Percentiles rank a stretch among this genome's conserved stretches.
These are phyloP conservation scores for Tetragnatha montana DNA, from an alignment of 2,888 invertebrate species.

Conservation along the genomic window DNA sequence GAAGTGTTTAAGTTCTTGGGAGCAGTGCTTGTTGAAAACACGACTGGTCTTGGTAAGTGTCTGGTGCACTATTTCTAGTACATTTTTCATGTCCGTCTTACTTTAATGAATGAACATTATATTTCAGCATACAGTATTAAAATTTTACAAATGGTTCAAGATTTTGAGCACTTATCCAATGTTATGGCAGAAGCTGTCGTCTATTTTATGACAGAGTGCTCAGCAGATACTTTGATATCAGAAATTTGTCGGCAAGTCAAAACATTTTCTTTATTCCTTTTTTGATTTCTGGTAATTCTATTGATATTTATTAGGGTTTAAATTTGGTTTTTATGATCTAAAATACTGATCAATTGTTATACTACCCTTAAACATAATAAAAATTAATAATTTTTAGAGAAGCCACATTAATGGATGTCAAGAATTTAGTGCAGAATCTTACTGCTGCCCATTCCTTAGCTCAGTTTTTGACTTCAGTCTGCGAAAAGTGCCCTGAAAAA, in stretches of 20 bases:
- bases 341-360: too few species aligned
- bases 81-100: conserved; percentile 8
- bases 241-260: conserved; percentile 81
- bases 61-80: conserved; percentile 14
- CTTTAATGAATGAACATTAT: not conserved
- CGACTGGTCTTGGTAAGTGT: conserved; percentile 82
- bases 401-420: conserved; percentile 83
- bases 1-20: conserved; percentile 88
- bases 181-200: conserved; percentile 84
- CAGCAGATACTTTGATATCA: conserved; percentile 83
- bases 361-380: too few species aligned
- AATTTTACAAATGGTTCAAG: conserved; percentile 83
- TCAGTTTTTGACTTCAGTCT: conserved; percentile 82
- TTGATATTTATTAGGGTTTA: not conserved
- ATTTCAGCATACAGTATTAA: conserved; percentile 75
- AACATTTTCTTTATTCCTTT: not conserved
- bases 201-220: conserved; percentile 82
- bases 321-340: not conserved
- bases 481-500: conserved; percentile 81
- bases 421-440: conserved; percentile 79
- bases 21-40: conserved; percentile 86
- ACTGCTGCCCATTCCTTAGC: conserved; percentile 77
- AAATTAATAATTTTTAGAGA: conserved; percentile 74
- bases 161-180: conserved; percentile 83
- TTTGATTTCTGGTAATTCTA: not conserved